Evolutionary conservation across 2,888 invertebrate species (phyloP).

Genomic region (Hydrotaea diabolus): DNA sequence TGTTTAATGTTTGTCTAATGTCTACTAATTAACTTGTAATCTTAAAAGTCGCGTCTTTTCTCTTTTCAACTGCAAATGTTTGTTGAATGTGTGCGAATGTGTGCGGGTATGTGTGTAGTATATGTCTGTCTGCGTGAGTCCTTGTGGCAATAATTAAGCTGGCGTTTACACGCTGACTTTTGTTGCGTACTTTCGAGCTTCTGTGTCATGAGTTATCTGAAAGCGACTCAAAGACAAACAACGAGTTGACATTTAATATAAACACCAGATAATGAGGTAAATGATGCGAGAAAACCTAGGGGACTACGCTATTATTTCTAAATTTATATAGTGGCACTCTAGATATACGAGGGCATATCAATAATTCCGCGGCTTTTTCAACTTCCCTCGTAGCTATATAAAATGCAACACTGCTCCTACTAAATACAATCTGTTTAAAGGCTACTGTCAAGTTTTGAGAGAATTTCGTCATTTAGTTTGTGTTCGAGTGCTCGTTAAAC

Average conservation of each 20-base stretch:
- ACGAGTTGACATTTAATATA: not conserved
- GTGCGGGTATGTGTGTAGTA: not conserved
- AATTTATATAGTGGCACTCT: too few relatives aligned
- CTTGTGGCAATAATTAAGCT: not conserved
- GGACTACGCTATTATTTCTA: too few relatives aligned
- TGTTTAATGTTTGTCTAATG: slow-evolving; percentile 44
- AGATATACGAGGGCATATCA: too few relatives aligned
- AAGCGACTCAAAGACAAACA: not conserved
- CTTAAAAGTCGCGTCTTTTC: slow-evolving; percentile 51
- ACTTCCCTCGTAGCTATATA: too few relatives aligned
- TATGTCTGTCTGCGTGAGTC: not conserved
- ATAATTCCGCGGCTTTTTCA: too few relatives aligned
- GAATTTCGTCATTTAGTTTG: too few relatives aligned
- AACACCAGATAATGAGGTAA: not conserved
- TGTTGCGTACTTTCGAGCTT: not conserved
- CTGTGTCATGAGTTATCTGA: not conserved
- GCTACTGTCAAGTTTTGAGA: too few relatives aligned
- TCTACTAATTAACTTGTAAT: slow-evolving; percentile 61
- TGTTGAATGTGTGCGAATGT: not conserved
- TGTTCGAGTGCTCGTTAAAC: too few relatives aligned
- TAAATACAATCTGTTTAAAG: too few relatives aligned
- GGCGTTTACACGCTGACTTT: not conserved
- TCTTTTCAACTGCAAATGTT: not conserved
- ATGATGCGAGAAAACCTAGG: not conserved
- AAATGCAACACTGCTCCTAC: too few relatives aligned